Conservation (phyloP, 2,113 vertebrate genomes). For the Telmatochromis sp. region DNA sequence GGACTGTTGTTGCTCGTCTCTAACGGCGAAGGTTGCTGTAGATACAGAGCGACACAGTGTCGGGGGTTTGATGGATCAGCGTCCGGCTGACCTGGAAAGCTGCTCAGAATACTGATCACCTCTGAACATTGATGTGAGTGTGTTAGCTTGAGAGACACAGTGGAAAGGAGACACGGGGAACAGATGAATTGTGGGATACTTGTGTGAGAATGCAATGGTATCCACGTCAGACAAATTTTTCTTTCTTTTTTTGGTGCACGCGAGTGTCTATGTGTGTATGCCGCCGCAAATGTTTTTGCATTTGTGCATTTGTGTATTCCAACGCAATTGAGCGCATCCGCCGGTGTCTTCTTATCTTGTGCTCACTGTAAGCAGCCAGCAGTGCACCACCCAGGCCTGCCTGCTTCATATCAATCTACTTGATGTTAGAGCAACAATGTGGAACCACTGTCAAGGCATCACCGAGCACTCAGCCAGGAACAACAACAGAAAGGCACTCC, state of each 20-base stretch:
- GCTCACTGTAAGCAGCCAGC: conserved; percentile 17
- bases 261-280: not conserved
- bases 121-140: conserved; percentile 37
- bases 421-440: conserved; percentile 31
- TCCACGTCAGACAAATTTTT: not conserved
- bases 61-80: conserved; percentile 60
- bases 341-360: conserved; percentile 17
- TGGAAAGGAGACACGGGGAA: not conserved
- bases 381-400: not conserved
- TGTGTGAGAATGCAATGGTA: not conserved
- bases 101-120: conserved; percentile 48
- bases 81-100: conserved; percentile 52
- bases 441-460: conserved; percentile 26
- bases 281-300: conserved; percentile 8
- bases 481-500: not conserved
- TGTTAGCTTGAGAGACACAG: not conserved
- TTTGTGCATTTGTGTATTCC: not conserved
- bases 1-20: conserved; percentile 16
- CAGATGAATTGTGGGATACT: not conserved
- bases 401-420: conserved; percentile 28
- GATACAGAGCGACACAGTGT: conserved; percentile 58
- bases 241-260: not conserved
- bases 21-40: conserved; percentile 49
- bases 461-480: conserved; percentile 1
- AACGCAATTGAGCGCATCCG: conserved; percentile 6